These are phyloP conservation scores for Periparus ater DNA, from an alignment of 2,797 vertebrate genomes.

Conservation along the genomic window DNA sequence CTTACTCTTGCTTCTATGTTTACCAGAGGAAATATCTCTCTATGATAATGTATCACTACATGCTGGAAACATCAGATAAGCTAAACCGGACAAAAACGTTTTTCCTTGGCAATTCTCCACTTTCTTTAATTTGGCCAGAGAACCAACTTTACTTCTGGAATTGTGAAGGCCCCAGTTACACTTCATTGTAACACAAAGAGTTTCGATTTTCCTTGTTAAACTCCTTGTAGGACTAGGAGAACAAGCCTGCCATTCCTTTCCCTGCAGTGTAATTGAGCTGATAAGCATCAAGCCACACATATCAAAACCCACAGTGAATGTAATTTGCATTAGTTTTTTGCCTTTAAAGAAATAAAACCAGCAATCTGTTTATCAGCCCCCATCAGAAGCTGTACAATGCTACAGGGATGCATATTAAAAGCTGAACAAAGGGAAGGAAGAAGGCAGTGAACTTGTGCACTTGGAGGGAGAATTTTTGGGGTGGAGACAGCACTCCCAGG, in stretches of 20 bases:
- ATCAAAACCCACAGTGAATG: neutral
- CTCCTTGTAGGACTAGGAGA: neutral
- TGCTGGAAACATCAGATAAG: slow-evolving; percentile 69
- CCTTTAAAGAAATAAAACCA: neutral
- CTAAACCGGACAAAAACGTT: slow-evolving; percentile 57
- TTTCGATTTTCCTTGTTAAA: slow-evolving; percentile 35
- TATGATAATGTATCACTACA: slow-evolving; percentile 29
- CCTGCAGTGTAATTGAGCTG: neutral
- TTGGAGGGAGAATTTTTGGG: neutral
- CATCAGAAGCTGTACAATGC: neutral
- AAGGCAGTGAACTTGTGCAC: accelerated
- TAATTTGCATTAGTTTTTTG: neutral
- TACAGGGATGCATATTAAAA: neutral
- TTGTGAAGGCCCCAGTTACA: neutral
- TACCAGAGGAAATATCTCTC: slow-evolving; percentile 57
- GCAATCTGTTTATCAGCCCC: neutral
- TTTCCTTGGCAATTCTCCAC: slow-evolving; percentile 55
- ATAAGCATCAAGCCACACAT: slow-evolving; percentile 8
- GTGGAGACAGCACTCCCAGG: neutral
- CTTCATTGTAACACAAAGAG: neutral
- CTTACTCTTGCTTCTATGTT: slow-evolving; percentile 28
- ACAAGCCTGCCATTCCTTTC: neutral
- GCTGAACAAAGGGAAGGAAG: neutral
- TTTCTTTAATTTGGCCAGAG: slow-evolving; percentile 37
- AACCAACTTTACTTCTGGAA: neutral